Evolutionary conservation across 2,797 vertebrate species (phyloP).

Genomic region (Alca torda): DNA sequence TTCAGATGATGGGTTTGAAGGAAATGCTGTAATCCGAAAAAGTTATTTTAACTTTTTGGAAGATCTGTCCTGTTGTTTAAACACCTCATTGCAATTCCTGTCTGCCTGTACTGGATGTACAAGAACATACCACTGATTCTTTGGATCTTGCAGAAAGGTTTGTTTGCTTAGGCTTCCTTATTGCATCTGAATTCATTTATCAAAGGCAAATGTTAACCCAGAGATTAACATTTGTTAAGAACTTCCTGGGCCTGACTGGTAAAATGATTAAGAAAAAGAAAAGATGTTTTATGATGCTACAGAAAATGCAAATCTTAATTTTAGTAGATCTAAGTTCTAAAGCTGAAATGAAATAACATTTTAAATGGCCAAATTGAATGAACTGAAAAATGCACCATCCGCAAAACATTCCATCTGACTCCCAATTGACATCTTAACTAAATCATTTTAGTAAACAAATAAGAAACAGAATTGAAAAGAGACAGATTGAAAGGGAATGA

Average conservation of each 20-base stretch:
- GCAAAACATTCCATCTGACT: conserved; percentile 23
- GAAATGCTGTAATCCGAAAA: background rate
- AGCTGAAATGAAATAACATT: conserved; percentile 30
- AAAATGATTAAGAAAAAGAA: conserved; percentile 25
- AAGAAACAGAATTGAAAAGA: conserved; percentile 27
- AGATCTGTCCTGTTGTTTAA: background rate
- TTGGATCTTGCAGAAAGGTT: background rate
- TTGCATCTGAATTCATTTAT: conserved; percentile 4
- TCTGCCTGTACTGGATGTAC: background rate
- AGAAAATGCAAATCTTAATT: conserved; percentile 34
- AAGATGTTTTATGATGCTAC: background rate
- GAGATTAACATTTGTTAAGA: conserved; percentile 9
- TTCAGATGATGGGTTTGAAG: background rate
- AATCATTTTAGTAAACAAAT: conserved; percentile 55
- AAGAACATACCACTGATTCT: background rate
- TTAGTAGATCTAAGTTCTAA: conserved; percentile 24
- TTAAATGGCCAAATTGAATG: conserved; percentile 31
- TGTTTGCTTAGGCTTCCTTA: background rate
- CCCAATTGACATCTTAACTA: conserved; percentile 33
- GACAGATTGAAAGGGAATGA: conserved; percentile 25
- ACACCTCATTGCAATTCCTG: background rate
- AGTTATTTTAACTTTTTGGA: background rate
- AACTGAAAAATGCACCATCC: conserved; percentile 30
- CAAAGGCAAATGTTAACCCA: background rate
- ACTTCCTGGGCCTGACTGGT: background rate